Base-by-base conservation (phyloP, 2,797 vertebrate genomes). In the Uromys caudimaculatus region DNA sequence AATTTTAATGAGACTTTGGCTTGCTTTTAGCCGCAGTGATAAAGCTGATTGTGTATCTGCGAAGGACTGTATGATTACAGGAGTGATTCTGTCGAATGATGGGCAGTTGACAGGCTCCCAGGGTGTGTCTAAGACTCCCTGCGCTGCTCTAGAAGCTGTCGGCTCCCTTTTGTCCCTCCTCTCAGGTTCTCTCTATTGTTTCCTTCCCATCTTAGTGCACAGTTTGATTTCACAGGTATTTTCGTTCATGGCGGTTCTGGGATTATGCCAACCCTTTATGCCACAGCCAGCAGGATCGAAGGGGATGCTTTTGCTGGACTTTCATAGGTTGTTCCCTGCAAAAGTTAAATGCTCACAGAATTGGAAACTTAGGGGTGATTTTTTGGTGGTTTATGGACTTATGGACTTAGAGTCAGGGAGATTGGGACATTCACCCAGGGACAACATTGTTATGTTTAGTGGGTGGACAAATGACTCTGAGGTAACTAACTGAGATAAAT, bases 321-420 rank as follows among this genome's bases (percentile, higher is more conserved):
- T 92, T 71, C 76, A 27, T 88, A 96, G 32, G 23, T 73, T 6
- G 6, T 81, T 93, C 69, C 75, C 41, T 1, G 4, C 38, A 79
- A 58, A 95, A 76, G 54, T 89, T 56, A 83, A 90, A 93, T 81
- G 90, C 88, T 44, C 88, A 41, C 81, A 95, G 87, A 93, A 90
- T 78, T 93, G 64, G 77, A 85, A 90, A 95, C 58, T 50, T 77
- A 47, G 75, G 77, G 85, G 52, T 54, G 88, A 95, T 90, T 89
- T 96, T 84, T 50, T n/a, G 78, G 64, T 90, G 85, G 64, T 81
- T 95, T 82, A 76, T 60, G 14, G 75, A 56, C 95, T 95, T 69
- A 87, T 4, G 21, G 44, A 62, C 27, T 44, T 77, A 56, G 52
- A 90, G 21, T 32, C 85, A 41, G 44, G 83, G 90, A 50, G 44